Conservation (phyloP, 2,888 invertebrate genomes). For the Galerucella pusilla region DNA sequence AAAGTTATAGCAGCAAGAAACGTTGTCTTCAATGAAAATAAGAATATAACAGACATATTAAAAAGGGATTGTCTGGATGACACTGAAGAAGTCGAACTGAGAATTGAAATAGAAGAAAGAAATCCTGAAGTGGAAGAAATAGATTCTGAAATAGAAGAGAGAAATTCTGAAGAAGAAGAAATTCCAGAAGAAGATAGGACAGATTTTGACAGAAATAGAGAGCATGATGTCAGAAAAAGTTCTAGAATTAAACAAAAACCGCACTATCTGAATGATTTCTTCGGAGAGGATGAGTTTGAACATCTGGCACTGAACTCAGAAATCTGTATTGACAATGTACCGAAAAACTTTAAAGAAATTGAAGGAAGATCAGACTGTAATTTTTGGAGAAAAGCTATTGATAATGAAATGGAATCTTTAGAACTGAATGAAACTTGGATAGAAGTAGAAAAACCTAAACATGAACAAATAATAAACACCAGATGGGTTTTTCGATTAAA, state of each 20-base stretch:
- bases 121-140: background rate
- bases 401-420: constrained; percentile 14
- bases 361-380: background rate
- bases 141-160: too few relatives aligned
- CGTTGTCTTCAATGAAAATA: too few relatives aligned
- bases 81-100: background rate
- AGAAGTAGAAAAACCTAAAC: background rate
- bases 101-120: background rate
- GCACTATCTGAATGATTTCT: background rate
- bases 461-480: too few relatives aligned
- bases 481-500: too few relatives aligned
- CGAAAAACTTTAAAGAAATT: constrained; percentile 13
- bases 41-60: background rate
- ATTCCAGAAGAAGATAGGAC: too few relatives aligned
- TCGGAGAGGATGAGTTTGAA: background rate
- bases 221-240: background rate
- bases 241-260: background rate
- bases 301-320: background rate
- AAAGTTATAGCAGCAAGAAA: too few relatives aligned
- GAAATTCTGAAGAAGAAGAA: background rate
- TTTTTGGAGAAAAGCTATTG: constrained; percentile 13
- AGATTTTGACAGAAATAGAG: background rate
- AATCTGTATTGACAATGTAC: constrained; percentile 11
- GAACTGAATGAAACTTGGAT: constrained; percentile 19
- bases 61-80: background rate